These are phyloP conservation scores for Euphydryas editha DNA, from an alignment of 2,888 invertebrate genomes.

Conservation along the genomic window DNA sequence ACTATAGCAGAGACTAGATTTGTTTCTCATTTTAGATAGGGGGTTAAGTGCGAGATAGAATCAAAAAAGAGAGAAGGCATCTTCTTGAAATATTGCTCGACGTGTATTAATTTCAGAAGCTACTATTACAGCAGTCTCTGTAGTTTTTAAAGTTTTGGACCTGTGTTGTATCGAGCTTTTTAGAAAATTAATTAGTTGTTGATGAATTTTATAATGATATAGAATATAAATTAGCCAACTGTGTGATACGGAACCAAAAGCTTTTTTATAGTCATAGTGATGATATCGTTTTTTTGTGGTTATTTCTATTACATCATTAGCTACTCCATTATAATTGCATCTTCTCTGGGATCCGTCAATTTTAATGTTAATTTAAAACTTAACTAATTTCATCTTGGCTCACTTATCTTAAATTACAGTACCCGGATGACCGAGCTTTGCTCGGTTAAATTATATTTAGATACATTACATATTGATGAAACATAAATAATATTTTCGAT, in stretches of 20 bases:
- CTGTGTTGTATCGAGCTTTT: conserved; percentile 24
- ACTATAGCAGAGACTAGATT: conserved; percentile 11
- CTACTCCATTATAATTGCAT: too few species aligned
- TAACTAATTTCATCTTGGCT: too few species aligned
- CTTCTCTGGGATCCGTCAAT: too few species aligned
- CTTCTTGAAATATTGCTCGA: conserved; percentile 39
- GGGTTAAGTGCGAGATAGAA: conserved; percentile 32
- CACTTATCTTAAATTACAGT: too few species aligned
- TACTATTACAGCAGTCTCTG: conserved; percentile 12
- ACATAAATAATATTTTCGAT: too few species aligned
- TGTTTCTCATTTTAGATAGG: conserved; percentile 28
- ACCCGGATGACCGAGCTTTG: too few species aligned
- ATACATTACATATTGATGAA: too few species aligned
- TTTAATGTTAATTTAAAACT: too few species aligned
- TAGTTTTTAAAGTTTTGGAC: conserved; percentile 25
- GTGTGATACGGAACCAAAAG: conserved; percentile 44
- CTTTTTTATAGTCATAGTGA: conserved; percentile 46
- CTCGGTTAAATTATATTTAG: too few species aligned
- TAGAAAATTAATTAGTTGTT: conserved; percentile 11
- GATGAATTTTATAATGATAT: conserved; percentile 41
- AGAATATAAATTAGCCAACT: conserved; percentile 41
- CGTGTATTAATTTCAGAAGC: conserved; percentile 35
- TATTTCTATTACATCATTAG: too few species aligned
- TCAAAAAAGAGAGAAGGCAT: conserved; percentile 9
- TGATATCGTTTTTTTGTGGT: too few species aligned